A percentile compares a stretch with the other conserved stretches of the same genome.
These are phyloP conservation scores for Odontomyia ornata DNA, from an alignment of 2,888 invertebrate species.

Conservation along the genomic window DNA sequence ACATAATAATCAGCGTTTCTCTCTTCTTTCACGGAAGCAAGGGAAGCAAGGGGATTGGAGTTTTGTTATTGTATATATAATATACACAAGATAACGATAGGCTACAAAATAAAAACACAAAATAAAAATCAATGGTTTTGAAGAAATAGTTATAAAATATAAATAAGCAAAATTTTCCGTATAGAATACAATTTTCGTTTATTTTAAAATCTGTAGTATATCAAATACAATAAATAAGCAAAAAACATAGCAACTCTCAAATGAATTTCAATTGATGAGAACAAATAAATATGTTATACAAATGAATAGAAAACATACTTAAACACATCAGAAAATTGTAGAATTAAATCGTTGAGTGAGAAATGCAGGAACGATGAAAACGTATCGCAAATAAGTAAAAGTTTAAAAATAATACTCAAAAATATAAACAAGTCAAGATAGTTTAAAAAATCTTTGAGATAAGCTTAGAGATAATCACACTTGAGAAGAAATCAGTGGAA, in stretches of 20 bases:
- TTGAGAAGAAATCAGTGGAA: no score
- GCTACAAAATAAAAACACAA: no score
- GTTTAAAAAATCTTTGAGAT: no score
- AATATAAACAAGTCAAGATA: no score
- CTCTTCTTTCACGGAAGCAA: conserved; percentile 45
- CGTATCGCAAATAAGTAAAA: no score
- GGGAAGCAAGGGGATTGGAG: conserved; percentile 49
- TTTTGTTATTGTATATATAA: conserved; percentile 44
- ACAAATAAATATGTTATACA: conserved; percentile 22
- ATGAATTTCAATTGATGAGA: background rate
- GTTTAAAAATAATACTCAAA: no score
- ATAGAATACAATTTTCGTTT: conserved; percentile 28
- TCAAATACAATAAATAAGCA: conserved; percentile 45
- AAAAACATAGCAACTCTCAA: background rate
- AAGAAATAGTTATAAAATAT: background rate
- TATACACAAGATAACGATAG: background rate
- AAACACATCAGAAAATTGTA: background rate
- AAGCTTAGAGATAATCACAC: no score
- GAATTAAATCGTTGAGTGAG: no score
- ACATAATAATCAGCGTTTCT: conserved; percentile 31
- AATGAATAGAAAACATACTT: conserved; percentile 21
- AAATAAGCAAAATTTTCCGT: background rate
- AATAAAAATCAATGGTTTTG: background rate
- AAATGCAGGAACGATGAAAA: no score
- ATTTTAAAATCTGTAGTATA: conserved; percentile 45